Evolutionary conservation across 2,888 invertebrate genomes (phyloP).

Genomic region (Baronia brevicornis): DNA sequence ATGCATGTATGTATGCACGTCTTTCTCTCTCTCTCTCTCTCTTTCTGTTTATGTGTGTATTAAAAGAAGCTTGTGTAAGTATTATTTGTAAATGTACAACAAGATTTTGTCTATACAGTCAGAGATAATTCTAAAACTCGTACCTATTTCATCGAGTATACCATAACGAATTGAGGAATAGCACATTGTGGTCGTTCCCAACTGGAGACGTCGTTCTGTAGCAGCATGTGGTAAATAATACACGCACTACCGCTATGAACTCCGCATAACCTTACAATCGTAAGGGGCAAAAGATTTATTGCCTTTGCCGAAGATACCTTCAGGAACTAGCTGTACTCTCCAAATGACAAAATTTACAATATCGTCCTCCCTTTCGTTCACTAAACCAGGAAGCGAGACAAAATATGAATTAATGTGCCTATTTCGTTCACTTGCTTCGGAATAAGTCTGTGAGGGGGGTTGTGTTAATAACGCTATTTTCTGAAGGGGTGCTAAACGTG

Average conservation of each 20-base stretch:
- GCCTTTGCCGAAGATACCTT: conserved; percentile 25
- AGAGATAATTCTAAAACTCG: too few relatives aligned
- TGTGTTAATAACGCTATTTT: conserved; percentile 35
- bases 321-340: conserved; percentile 18
- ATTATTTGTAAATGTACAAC: too few relatives aligned
- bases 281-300: conserved; percentile 52
- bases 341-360: conserved; percentile 11
- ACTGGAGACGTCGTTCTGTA: conserved; percentile 12
- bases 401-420: conserved; percentile 21
- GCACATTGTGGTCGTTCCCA: conserved; percentile 5
- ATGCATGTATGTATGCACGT: too few relatives aligned
- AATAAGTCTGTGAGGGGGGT: conserved; percentile 38
- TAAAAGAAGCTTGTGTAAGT: too few relatives aligned
- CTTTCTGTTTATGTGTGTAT: too few relatives aligned
- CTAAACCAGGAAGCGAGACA: conserved; percentile 21
- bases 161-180: conserved; percentile 1
- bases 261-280: conserved; percentile 26
- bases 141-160: conserved; percentile 3
- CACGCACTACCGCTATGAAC: conserved; percentile 29
- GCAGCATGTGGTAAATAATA: conserved; percentile 37
- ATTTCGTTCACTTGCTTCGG: conserved; percentile 27
- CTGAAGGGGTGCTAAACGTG: conserved; percentile 33
- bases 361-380: conserved; percentile 19
- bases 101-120: too few relatives aligned
- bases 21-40: too few relatives aligned